phyloP scores from a whole-genome alignment of 2,888 invertebrate species.

The Rhaphigaster nebulosa region DNA sequence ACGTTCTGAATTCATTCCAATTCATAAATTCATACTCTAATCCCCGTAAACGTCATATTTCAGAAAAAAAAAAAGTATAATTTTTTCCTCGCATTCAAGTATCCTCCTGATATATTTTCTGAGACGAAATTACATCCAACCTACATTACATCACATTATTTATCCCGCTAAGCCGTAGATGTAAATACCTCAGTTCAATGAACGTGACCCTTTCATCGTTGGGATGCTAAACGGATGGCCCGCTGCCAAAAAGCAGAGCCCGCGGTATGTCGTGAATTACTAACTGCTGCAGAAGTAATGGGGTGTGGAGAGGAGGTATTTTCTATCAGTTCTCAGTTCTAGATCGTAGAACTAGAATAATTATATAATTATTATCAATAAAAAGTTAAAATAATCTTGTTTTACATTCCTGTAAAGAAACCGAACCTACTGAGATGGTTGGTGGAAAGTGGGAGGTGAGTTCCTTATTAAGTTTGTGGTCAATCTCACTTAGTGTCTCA shows the following conservation, averaged over 20 bases:
- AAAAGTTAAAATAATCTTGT: no score
- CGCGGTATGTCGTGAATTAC: not conserved
- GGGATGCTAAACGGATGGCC: not conserved
- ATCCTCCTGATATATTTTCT: not conserved
- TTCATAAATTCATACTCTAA: not conserved
- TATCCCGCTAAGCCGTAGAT: not conserved
- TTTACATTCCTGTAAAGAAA: no score
- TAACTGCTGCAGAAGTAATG: not conserved
- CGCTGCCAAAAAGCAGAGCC: not conserved
- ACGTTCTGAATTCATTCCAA: not conserved
- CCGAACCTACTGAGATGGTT: no score
- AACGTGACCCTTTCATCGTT: not conserved
- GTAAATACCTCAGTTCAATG: constrained; percentile 17
- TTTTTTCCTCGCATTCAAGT: not conserved
- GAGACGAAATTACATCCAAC: not conserved
- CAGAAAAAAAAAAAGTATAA: not conserved
- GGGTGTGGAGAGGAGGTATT: not conserved
- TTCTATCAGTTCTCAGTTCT: not conserved
- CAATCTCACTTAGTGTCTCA: no score
- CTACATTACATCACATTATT: not conserved
- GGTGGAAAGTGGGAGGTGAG: no score
- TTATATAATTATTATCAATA: no score
- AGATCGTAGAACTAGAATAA: not conserved
- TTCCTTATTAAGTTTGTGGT: no score
- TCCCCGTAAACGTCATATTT: not conserved